These are phyloP conservation scores for Lasioglossum lativentre DNA, from an alignment of 2,888 invertebrate species.

Conservation along the genomic window DNA sequence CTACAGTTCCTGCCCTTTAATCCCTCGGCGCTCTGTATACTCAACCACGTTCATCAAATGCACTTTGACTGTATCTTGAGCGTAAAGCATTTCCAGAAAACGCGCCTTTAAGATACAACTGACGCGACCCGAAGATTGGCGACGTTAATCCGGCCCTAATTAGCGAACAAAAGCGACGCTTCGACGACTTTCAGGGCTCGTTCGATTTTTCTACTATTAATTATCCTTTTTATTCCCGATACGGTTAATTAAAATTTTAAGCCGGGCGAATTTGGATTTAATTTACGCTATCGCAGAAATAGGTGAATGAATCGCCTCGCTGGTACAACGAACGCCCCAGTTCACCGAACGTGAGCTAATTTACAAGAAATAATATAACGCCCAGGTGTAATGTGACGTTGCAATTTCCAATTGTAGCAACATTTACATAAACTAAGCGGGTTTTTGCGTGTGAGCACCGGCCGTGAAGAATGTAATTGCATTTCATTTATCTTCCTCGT, in stretches of 20 bases:
- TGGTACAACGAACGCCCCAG: too few relatives aligned
- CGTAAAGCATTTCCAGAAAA: not conserved
- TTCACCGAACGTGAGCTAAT: not conserved
- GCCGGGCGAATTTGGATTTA: not conserved
- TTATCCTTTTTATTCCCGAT: not conserved
- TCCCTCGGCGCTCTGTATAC: not conserved
- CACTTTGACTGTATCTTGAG: not conserved
- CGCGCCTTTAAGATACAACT: not conserved
- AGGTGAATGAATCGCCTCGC: not conserved
- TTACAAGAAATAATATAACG: not conserved
- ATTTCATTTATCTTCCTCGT: not conserved
- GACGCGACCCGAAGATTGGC: not conserved
- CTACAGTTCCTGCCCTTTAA: not conserved
- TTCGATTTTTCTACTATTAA: not conserved
- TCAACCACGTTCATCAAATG: not conserved
- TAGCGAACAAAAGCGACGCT: not conserved
- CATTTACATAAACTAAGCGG: not conserved
- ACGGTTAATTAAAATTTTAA: not conserved
- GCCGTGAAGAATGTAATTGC: not conserved
- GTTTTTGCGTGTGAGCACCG: not conserved
- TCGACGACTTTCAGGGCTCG: not conserved
- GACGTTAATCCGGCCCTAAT: not conserved
- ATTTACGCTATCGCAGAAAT: not conserved
- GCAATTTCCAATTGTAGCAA: not conserved
- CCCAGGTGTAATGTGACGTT: not conserved